These are phyloP conservation scores for Mimumesa dahlbomi DNA, from an alignment of 2,888 invertebrate genomes.

Conservation along the genomic window DNA sequence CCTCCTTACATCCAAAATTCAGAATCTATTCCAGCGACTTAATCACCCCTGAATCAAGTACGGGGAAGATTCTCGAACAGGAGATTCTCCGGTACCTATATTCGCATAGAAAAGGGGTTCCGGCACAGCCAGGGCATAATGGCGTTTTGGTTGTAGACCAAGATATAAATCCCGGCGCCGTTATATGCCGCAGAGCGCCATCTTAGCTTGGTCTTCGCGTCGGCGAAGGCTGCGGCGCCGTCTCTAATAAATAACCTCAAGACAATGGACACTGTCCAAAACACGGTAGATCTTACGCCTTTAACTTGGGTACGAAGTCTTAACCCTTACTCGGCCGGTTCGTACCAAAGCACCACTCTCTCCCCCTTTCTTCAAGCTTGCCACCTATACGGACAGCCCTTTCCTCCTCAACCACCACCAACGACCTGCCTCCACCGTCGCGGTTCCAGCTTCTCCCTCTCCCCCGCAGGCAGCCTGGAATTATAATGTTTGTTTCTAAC, in stretches of 20 bases:
- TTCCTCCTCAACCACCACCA: slow-evolving; percentile 31
- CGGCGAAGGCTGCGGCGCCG: slow-evolving; percentile 61
- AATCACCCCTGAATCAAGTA: slow-evolving; percentile 54
- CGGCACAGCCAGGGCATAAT: slow-evolving; percentile 58
- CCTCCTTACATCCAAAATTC: slow-evolving; percentile 23
- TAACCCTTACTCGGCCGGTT: slow-evolving; percentile 67
- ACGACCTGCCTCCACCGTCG: slow-evolving; percentile 40
- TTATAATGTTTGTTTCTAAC: slow-evolving; percentile 81
- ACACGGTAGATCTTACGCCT: slow-evolving; percentile 79
- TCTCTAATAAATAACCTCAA: slow-evolving; percentile 78
- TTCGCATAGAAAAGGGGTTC: slow-evolving; percentile 47
- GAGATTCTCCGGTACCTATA: slow-evolving; percentile 44
- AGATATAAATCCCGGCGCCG: slow-evolving; percentile 66
- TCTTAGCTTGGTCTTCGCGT: slow-evolving; percentile 73
- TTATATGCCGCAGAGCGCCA: slow-evolving; percentile 65
- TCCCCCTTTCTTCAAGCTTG: slow-evolving; percentile 57
- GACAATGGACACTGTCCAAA: slow-evolving; percentile 81
- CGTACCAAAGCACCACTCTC: slow-evolving; percentile 43
- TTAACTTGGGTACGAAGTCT: slow-evolving; percentile 75
- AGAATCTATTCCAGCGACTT: slow-evolving; percentile 40
- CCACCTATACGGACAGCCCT: slow-evolving; percentile 41
- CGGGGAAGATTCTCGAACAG: slow-evolving; percentile 37
- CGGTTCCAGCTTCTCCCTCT: slow-evolving; percentile 7
- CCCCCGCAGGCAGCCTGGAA: slow-evolving; percentile 64
- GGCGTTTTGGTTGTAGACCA: slow-evolving; percentile 63